Evolutionary conservation across 2,113 vertebrate genomes (phyloP), one percentile per base, ranked within the genome.

Genomic region (Gulo gulo): DNA sequence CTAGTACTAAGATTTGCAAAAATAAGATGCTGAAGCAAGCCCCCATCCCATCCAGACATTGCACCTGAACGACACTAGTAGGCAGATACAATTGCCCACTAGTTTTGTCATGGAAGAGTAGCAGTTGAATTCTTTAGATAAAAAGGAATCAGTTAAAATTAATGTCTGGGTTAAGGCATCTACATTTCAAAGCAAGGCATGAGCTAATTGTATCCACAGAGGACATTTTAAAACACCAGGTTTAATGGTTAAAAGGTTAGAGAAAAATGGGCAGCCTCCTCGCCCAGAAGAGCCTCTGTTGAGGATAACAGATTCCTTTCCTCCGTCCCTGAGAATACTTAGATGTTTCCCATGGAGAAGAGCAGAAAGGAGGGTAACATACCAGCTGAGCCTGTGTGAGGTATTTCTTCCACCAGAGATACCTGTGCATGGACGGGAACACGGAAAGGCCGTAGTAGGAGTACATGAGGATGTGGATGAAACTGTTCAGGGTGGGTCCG

Each of bases 401-500:
- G 78, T 99, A 99, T 91, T 99, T 99, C 98, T 99, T 99, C 99
- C 99, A 99, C 99, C 99, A 99, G 9, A 99, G 99, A 86, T 99
- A 99, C 93, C 98, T 99, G 91, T 98, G 99, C 99, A 99, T 99
- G 1, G 99, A 99, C 7, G 99, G 99, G 96, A 99, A 99, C 93
- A 99, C 99, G 0, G 99, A 99, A 8, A 99, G 98, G 7, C 99
- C 99, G 0, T 99, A 99, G 74, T 99, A 99, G 42, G 99, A 99
- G 79, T 99, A 99, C 99, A 99, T 99, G 1, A 99, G 98, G 69
- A 99, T 99, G 0, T 99, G 99, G 96, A 99, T 99, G 97, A 99
- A 99, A 90, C 99, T 99, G 95, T 99, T 99, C 93, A 99, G 98
- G 14, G 98, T 99, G 36, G 99, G 99, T 80, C 99, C 99, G 96